These are phyloP conservation scores for Scomber japonicus DNA, from an alignment of 2,113 vertebrate genomes.

Conservation along the genomic window DNA sequence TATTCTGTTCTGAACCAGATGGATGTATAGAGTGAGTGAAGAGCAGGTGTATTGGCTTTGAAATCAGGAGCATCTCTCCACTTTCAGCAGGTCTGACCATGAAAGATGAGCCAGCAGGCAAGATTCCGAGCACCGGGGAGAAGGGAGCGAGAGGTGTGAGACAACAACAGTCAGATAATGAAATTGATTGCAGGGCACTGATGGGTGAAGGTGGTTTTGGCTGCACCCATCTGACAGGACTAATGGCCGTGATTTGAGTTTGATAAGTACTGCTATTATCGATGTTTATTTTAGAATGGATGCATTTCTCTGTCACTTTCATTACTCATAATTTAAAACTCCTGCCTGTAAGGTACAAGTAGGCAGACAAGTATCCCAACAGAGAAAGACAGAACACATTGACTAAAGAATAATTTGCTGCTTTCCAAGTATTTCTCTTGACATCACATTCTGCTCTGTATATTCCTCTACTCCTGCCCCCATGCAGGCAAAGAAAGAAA, in stretches of 20 bases:
- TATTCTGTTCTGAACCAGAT: neutral
- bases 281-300: conserved; percentile 5
- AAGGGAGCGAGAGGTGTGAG: neutral
- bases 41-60: conserved; percentile 1
- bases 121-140: neutral
- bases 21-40: neutral
- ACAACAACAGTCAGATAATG: conserved; percentile 35
- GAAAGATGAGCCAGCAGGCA: conserved; percentile 22
- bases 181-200: conserved; percentile 43
- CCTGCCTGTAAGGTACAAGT: neutral
- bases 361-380: neutral
- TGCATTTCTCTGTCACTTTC: conserved; percentile 4
- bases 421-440: too few relatives aligned
- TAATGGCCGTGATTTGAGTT: conserved; percentile 28
- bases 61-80: conserved; percentile 12
- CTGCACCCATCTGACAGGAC: neutral
- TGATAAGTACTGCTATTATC: conserved; percentile 31
- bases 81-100: conserved; percentile 2
- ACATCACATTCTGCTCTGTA: too few relatives aligned
- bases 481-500: too few relatives aligned
- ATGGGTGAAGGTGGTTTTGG: conserved; percentile 32
- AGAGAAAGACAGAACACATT: neutral
- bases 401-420: too few relatives aligned
- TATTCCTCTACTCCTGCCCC: too few relatives aligned
- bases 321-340: neutral